A percentile compares a stretch with the other conserved stretches of the same genome.
These are phyloP conservation scores for Venusia cambrica DNA, from an alignment of 2,888 invertebrate genomes.

Conservation along the genomic window DNA sequence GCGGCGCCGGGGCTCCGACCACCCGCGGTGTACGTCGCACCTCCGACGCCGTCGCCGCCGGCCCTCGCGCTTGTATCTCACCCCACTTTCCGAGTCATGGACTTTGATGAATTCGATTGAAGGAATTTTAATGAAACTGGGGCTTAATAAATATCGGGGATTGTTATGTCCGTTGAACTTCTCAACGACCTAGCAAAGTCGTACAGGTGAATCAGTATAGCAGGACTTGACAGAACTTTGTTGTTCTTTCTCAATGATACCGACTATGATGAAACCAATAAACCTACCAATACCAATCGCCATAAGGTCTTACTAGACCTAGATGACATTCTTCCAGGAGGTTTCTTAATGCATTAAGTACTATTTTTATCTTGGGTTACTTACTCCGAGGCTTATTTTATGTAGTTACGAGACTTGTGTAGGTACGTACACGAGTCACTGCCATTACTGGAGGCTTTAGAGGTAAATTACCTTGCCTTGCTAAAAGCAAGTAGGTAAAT, in stretches of 20 bases:
- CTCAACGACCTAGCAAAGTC: conserved; percentile 1
- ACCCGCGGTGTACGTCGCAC: conserved; percentile 61
- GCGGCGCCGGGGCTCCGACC: conserved; percentile 54
- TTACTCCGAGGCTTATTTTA: no score
- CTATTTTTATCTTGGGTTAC: no score
- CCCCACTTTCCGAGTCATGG: conserved; percentile 61
- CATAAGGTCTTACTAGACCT: no score
- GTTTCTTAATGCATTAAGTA: no score
- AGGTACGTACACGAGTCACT: conserved; percentile 39
- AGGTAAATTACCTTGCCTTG: not conserved
- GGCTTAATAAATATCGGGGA: conserved; percentile 17
- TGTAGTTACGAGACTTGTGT: conserved; percentile 8
- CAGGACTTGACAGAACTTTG: no score
- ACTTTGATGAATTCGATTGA: conserved; percentile 71
- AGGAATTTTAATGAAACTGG: conserved; percentile 22
- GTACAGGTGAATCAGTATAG: no score
- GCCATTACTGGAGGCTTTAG: conserved; percentile 41
- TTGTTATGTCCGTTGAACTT: conserved; percentile 8
- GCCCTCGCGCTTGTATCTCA: conserved; percentile 46
- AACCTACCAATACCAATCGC: no score
- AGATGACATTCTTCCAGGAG: no score
- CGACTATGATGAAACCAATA: no score
- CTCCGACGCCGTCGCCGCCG: conserved; percentile 67
- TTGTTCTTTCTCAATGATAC: no score
- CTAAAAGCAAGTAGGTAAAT: conserved; percentile 4